phyloP scores from a whole-genome alignment of 2,888 invertebrate genomes.

The Synergus laeviventris region DNA sequence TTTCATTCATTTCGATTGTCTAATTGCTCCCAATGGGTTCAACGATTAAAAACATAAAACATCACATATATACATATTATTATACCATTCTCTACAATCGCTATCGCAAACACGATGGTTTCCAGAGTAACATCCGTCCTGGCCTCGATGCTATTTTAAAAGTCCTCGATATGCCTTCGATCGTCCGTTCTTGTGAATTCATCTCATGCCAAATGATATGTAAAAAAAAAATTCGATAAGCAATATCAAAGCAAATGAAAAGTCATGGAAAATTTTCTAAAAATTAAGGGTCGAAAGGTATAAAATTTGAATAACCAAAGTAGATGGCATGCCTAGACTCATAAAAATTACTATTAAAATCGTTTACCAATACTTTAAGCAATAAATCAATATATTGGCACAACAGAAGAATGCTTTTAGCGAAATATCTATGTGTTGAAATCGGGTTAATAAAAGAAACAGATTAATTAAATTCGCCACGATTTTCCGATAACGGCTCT shows the following conservation, averaged over 20 bases:
- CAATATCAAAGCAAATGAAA: background rate
- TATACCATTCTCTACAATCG: slow-evolving; percentile 27
- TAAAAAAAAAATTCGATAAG: background rate
- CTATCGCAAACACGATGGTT: slow-evolving; percentile 42
- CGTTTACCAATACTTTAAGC: background rate
- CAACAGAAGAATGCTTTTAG: background rate
- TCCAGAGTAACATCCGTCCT: slow-evolving; percentile 51
- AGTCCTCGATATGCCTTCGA: slow-evolving; percentile 53
- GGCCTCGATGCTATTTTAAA: slow-evolving; percentile 68
- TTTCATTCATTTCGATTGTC: background rate
- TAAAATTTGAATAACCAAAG: background rate
- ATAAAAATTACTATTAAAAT: background rate
- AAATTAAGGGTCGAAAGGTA: background rate
- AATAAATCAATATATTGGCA: background rate
- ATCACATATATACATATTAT: background rate
- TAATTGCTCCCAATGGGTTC: background rate
- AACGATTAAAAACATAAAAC: background rate
- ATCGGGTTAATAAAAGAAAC: slow-evolving; percentile 4
- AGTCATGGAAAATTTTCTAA: background rate
- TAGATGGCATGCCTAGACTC: background rate
- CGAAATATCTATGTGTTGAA: background rate
- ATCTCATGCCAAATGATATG: slow-evolving; percentile 10
- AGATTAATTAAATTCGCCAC: slow-evolving; percentile 20
- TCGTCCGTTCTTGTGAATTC: slow-evolving; percentile 34
- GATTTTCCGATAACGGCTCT: slow-evolving; percentile 9